Evolutionary conservation across 2,113 vertebrate genomes (phyloP).

Genomic region (Hucho hucho): DNA sequence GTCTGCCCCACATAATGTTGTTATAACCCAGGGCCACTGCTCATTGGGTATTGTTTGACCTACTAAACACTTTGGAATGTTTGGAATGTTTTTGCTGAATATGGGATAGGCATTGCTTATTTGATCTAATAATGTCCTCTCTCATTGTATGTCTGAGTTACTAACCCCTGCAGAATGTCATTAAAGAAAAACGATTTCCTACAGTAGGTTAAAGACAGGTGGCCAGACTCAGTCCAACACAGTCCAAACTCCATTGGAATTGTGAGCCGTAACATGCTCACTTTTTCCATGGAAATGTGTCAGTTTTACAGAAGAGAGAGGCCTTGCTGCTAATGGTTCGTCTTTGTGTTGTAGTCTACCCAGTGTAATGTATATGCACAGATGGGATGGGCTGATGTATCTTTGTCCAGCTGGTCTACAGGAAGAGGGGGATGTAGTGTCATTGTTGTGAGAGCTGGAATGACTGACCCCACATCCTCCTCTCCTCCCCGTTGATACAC

Average conservation of each 20-base stretch:
- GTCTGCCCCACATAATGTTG: conserved; percentile 16
- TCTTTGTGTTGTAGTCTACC: neutral
- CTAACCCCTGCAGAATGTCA: neutral
- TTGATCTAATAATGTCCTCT: conserved; percentile 19
- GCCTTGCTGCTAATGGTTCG: neutral
- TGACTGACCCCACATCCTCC: conserved; percentile 63
- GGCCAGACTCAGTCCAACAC: neutral
- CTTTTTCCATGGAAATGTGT: neutral
- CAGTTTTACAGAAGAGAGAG: neutral
- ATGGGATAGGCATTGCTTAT: neutral
- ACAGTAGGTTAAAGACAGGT: neutral
- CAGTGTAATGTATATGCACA: neutral
- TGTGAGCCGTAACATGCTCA: neutral
- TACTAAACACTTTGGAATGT: conserved; percentile 57
- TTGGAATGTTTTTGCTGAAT: conserved; percentile 62
- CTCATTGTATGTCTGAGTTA: neutral
- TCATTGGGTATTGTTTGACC: conserved; percentile 38
- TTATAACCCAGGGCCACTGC: conserved; percentile 33
- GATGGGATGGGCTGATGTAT: conserved; percentile 28
- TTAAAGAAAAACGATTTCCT: neutral
- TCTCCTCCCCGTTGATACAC: conserved; percentile 44
- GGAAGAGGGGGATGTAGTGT: conserved; percentile 65
- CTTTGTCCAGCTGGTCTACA: conserved; percentile 55
- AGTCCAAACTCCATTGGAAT: neutral
- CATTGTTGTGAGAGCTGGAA: conserved; percentile 65